Percentiles rank a stretch among this genome's conserved stretches.
Evolutionary conservation across 2,113 vertebrate species (phyloP).

Genomic region (Manacus vitellinus): DNA sequence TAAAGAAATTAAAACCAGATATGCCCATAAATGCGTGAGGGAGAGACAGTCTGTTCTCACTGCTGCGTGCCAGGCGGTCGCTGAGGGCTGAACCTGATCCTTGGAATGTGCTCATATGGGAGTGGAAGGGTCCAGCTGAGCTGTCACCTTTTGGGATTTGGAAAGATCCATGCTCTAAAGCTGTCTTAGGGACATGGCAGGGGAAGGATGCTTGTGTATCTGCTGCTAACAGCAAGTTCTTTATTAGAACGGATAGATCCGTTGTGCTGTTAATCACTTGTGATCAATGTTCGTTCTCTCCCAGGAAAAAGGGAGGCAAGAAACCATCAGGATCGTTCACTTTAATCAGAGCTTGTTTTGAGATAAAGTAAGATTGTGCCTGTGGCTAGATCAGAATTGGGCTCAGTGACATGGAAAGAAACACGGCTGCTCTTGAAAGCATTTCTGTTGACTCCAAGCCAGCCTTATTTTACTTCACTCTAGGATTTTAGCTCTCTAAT

Average conservation of each 20-base stretch:
- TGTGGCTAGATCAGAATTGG: conserved; percentile 39
- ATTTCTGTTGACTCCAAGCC: conserved; percentile 21
- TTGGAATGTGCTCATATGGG: not conserved
- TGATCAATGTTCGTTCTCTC: conserved; percentile 19
- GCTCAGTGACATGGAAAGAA: conserved; percentile 21
- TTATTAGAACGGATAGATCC: conserved; percentile 6
- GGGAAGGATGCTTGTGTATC: not conserved
- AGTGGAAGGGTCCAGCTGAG: not conserved
- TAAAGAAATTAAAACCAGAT: conserved; percentile 39
- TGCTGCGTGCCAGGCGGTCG: conserved; percentile 37
- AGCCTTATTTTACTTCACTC: not conserved
- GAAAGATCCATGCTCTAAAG: conserved; percentile 3
- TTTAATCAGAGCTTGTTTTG: conserved; percentile 24
- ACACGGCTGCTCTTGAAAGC: not conserved
- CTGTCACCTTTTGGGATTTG: not conserved
- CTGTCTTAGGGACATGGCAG: not conserved
- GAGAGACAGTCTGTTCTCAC: conserved; percentile 41
- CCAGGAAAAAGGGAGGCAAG: conserved; percentile 6
- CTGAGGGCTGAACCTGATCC: conserved; percentile 17
- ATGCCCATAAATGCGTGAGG: not conserved
- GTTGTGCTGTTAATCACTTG: conserved; percentile 23
- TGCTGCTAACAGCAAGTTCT: not conserved
- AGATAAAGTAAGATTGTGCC: conserved; percentile 43
- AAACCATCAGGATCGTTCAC: conserved; percentile 13
- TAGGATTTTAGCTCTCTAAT: not conserved